phyloP scores from a whole-genome alignment of 1,140 invertebrate species.

The Drosophila repleta region DNA sequence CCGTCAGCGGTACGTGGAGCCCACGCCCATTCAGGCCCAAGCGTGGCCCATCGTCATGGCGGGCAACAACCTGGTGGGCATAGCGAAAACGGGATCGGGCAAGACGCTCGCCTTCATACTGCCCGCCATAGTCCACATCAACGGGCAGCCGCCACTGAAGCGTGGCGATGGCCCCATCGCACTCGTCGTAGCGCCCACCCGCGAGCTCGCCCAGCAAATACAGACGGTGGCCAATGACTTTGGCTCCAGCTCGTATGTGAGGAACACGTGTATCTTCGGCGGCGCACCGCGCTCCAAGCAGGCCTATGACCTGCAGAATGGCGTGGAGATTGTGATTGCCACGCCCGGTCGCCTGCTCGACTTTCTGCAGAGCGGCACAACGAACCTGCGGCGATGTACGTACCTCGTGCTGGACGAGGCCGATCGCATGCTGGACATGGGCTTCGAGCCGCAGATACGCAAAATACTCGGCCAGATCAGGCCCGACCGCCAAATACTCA shows the following conservation, averaged over 20 bases:
- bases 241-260: constrained; percentile 91
- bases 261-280: constrained; percentile 97
- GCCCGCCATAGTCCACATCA: constrained; percentile 95
- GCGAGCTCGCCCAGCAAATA: constrained; percentile 97
- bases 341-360: constrained; percentile 98
- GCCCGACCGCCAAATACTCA: constrained; percentile 96
- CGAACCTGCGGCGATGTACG: constrained; percentile 93
- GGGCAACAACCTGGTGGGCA: constrained; percentile 94
- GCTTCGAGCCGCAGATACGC: constrained; percentile 98
- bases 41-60: constrained; percentile 96
- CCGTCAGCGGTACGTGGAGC: constrained; percentile 88
- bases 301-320: constrained; percentile 92
- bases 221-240: constrained; percentile 95
- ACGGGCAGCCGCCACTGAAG: constrained; percentile 91
- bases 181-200: constrained; percentile 94
- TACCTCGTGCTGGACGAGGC: constrained; percentile 99
- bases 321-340: constrained; percentile 95
- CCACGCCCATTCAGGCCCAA: constrained; percentile 94
- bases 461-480: constrained; percentile 98
- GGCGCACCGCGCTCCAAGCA: constrained; percentile 95
- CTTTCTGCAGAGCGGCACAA: constrained; percentile 94
- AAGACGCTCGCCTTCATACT: constrained; percentile 93
- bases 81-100: constrained; percentile 96
- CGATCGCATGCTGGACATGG: constrained; percentile 99
- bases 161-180: constrained; percentile 95